These are phyloP conservation scores for Stenotaenia linearis DNA, from an alignment of 2,888 invertebrate genomes.

Conservation along the genomic window DNA sequence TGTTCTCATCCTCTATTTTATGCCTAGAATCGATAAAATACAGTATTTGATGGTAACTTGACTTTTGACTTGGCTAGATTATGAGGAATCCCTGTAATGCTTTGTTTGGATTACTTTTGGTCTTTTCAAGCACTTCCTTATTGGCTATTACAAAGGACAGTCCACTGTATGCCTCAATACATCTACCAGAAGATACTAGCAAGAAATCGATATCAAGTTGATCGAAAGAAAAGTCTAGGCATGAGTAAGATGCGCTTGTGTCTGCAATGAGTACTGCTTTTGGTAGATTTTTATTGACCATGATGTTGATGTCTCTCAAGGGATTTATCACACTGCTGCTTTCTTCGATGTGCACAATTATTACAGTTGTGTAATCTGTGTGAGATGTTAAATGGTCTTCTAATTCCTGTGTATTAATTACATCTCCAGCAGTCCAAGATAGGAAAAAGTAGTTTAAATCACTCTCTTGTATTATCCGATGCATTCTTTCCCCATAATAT, in stretches of 20 bases:
- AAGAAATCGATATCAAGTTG: background rate
- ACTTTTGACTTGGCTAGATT: background rate
- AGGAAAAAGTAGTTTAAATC: background rate
- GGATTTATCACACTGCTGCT: background rate
- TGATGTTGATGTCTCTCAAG: background rate
- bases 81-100: too few species aligned
- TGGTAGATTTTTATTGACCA: background rate
- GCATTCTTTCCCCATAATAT: background rate
- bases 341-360: background rate
- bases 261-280: background rate
- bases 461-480: background rate
- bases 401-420: background rate
- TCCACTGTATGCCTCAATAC: background rate
- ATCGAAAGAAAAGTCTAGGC: background rate
- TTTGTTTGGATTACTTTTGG: too few species aligned
- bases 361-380: background rate
- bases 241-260: background rate
- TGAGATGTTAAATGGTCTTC: background rate
- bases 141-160: background rate
- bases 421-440: background rate
- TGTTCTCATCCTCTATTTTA: too few species aligned
- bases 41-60: too few species aligned
- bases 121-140: background rate
- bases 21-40: too few species aligned
- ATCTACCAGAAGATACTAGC: background rate